phyloP scores from a whole-genome alignment of 2,113 vertebrate species.

The Percopsis transmontana region DNA sequence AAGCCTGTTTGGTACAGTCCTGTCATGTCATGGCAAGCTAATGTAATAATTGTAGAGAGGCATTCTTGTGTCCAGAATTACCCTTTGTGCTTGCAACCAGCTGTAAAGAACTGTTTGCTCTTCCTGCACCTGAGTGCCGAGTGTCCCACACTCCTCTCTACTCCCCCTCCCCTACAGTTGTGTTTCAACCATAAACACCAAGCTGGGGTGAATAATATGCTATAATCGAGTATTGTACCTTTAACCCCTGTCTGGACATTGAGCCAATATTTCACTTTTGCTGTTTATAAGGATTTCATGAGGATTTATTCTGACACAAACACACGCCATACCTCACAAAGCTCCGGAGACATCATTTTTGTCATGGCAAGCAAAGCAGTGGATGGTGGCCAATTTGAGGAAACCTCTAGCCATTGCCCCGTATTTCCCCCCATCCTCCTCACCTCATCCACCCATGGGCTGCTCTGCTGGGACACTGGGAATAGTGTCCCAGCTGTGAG shows the following conservation, averaged over 20 bases:
- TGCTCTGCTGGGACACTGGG: conserved; percentile 46
- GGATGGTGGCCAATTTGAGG: conserved; percentile 5
- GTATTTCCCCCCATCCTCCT: conserved; percentile 20
- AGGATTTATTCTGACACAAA: too few species aligned
- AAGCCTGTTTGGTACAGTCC: conserved; percentile 11
- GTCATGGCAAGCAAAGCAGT: background rate
- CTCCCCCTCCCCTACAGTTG: too few species aligned
- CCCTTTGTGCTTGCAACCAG: too few species aligned
- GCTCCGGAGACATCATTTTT: conserved; percentile 5
- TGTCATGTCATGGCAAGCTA: conserved; percentile 2
- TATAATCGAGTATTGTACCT: too few species aligned
- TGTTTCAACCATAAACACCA: too few species aligned
- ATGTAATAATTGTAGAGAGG: background rate
- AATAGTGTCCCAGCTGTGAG: conserved; percentile 65
- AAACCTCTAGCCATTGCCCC: background rate
- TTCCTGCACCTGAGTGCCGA: too few species aligned
- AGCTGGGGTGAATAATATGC: too few species aligned
- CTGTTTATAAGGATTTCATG: too few species aligned
- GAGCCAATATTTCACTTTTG: too few species aligned
- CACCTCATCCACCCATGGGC: conserved; percentile 36
- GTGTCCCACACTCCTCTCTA: too few species aligned
- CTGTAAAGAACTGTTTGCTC: too few species aligned
- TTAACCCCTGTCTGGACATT: too few species aligned
- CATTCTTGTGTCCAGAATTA: background rate
- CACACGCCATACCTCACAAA: conserved; percentile 3